Conservation (phyloP, 2,113 vertebrate genomes). For the Mastomys coucha region DNA sequence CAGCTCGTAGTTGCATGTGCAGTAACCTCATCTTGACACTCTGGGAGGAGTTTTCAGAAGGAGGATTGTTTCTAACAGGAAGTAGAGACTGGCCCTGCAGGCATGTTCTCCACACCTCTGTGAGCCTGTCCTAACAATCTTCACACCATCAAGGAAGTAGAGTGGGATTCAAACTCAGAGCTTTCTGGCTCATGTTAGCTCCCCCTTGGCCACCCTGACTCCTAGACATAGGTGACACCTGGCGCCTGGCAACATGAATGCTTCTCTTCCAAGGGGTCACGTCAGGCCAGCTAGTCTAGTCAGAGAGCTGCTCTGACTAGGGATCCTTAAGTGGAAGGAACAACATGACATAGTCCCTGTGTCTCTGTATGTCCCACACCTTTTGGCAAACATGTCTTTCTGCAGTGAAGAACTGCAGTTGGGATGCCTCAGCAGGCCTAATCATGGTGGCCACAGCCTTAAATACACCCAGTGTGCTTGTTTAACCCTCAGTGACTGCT, state of each 20-base stretch:
- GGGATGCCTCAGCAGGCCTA: neutral
- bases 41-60: rapidly evolving
- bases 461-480: neutral
- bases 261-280: rapidly evolving
- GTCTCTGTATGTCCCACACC: too few species aligned
- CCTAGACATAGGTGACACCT: rapidly evolving
- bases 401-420: neutral
- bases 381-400: neutral
- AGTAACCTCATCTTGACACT: neutral
- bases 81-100: too few species aligned
- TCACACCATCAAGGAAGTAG: rapidly evolving
- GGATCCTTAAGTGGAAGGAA: rapidly evolving
- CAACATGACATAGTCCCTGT: neutral
- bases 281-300: neutral
- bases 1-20: rapidly evolving
- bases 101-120: rapidly evolving
- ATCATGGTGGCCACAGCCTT: neutral
- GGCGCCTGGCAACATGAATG: neutral
- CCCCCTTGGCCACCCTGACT: rapidly evolving
- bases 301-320: neutral
- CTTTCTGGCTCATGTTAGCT: neutral
- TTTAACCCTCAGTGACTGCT: neutral
- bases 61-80: neutral
- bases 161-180: neutral
- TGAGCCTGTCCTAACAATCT: neutral